Evolutionary conservation across 1,140 invertebrate genomes (phyloP), one percentile per base, ranked within the genome.

Genomic region (Drosophila kikkawai): DNA sequence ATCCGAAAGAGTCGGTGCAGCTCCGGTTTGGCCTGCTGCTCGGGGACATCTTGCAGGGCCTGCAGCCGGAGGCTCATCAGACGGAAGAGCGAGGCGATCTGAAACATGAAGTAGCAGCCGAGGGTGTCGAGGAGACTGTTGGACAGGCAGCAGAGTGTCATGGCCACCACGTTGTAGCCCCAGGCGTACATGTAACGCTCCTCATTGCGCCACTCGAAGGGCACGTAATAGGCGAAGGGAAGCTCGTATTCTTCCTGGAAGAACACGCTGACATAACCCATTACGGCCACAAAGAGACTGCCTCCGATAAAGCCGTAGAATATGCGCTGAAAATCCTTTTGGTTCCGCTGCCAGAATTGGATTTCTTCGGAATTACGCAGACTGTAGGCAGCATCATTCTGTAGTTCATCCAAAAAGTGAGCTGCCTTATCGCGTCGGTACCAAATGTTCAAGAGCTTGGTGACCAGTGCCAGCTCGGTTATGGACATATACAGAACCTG

Each of bases 401-500:
- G 55, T 7, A 92, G 37, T n/a, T 82, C 59, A 1, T 67, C 34
- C 1, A 88, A 55, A 4, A 73, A 91, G 7, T 37, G 32, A 2
- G 26, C 59, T 0, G 80, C 87, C 13, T 60, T 11, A 1, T 63
- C 26, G 0, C 78, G 63, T 32, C 78, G 53, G 3, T 74, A 75
- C 87, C 80, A 88, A 34, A 92, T 80, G 57, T 91, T 92, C 7
- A 92, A 32, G 7, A 91, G 22, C 39, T 92, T 83, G 13, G 74
- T 55, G 15, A 92, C 19, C 34, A 92, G 45, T 0, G 75, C 79
- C 37, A 85, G 22, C 17, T 80, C 70, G 2, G 91, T 91, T 7
- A 92, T 45, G 1, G 91, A 83, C 82, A 92, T 92, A 45, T 92
- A 90, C 0, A 92, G 26, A 6, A 92, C 74, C 37, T 83, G 71